These are phyloP conservation scores for Rhizomys pruinosus DNA, from an alignment of 2,113 vertebrate genomes.

Conservation along the genomic window DNA sequence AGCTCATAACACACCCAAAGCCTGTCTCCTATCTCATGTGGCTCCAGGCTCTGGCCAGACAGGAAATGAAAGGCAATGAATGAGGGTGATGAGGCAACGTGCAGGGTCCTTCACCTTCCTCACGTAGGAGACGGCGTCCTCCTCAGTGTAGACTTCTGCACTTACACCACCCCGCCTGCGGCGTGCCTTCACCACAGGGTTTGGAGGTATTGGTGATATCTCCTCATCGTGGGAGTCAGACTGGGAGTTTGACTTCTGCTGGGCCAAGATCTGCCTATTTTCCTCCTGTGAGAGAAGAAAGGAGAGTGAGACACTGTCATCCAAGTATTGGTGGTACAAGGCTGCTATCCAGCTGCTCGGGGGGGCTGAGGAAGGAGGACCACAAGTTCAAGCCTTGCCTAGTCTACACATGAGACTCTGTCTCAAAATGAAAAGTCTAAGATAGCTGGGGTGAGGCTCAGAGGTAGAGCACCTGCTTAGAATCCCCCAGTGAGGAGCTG, in stretches of 20 bases:
- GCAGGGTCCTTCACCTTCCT: constrained; percentile 90
- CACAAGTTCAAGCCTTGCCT: background rate
- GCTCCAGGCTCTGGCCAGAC: background rate
- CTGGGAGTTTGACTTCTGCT: constrained; percentile 96
- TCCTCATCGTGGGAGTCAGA: constrained; percentile 96
- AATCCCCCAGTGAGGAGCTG: background rate
- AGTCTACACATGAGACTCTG: background rate
- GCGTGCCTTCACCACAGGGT: constrained; percentile 95
- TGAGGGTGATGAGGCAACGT: no score
- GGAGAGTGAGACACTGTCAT: background rate
- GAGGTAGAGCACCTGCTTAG: background rate
- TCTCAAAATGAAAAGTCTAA: background rate
- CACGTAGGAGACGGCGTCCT: constrained; percentile 97
- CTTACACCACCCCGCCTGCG: constrained; percentile 95
- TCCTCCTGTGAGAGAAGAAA: constrained; percentile 91
- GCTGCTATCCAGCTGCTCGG: background rate
- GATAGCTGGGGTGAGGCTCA: background rate
- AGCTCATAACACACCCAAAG: background rate
- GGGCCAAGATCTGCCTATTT: constrained; percentile 95
- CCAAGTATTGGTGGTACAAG: background rate
- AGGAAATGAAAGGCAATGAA: background rate
- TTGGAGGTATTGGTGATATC: constrained; percentile 94
- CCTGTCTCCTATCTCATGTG: background rate
- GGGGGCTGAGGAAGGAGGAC: background rate
- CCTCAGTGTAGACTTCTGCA: constrained; percentile 97